Conservation (phyloP, 2,113 vertebrate species). For the Rhabdomys dilectus region DNA sequence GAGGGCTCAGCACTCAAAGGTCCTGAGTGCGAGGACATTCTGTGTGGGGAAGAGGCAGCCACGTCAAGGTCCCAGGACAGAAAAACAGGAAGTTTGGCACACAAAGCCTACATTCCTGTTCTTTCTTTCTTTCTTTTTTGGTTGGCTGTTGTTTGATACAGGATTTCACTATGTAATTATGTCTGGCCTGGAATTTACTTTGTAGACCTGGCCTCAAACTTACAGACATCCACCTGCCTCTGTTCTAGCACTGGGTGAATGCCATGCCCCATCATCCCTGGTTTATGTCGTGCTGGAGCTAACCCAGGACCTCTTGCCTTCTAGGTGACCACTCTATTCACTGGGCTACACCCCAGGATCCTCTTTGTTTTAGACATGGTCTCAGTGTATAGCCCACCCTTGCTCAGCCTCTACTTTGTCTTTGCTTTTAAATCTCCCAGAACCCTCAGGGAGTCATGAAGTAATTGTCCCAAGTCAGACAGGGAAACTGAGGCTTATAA, state of each 20-base stretch:
- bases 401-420: neutral
- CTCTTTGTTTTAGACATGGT: neutral
- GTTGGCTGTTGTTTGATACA: neutral
- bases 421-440: neutral
- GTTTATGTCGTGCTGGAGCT: too few species aligned
- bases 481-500: neutral
- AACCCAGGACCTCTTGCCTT: neutral
- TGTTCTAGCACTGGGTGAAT: too few species aligned
- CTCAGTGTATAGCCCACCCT: neutral
- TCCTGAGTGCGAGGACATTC: neutral
- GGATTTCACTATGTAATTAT: neutral
- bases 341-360: neutral
- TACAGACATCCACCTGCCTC: neutral
- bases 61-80: neutral
- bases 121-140: neutral
- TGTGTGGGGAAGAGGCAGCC: neutral
- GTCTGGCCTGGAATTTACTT: neutral
- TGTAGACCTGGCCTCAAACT: neutral
- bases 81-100: neutral
- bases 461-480: neutral
- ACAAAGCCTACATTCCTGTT: neutral
- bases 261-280: neutral
- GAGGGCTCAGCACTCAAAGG: neutral
- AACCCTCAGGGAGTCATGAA: neutral
- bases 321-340: neutral